Conservation (phyloP, 2,113 vertebrate species). For the Apteryx owenii region DNA sequence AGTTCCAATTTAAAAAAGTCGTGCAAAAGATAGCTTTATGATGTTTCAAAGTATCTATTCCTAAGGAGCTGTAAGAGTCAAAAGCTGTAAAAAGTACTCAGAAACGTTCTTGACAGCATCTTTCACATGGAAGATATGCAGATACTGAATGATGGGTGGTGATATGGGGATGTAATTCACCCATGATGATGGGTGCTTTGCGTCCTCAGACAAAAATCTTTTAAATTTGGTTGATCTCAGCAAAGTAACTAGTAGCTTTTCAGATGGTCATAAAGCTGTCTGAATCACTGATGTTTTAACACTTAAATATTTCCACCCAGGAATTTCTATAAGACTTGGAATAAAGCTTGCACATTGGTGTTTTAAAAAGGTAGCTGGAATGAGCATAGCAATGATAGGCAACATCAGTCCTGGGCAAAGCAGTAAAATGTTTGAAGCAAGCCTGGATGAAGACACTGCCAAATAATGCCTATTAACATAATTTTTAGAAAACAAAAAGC, state of each 20-base stretch:
- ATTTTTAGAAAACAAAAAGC: neutral
- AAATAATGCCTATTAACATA: neutral
- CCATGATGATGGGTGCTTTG: neutral
- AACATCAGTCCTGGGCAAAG: neutral
- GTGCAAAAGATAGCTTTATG: neutral
- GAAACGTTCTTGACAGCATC: neutral
- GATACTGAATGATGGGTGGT: neutral
- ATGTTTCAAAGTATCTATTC: neutral
- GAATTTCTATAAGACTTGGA: neutral
- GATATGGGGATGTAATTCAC: neutral
- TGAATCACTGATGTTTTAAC: neutral
- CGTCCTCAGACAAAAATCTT: neutral
- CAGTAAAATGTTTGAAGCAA: neutral
- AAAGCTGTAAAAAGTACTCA: neutral
- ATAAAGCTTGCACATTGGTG: neutral
- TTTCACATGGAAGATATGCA: neutral
- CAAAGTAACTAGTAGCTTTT: neutral
- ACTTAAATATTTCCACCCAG: neutral
- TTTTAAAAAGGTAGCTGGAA: neutral
- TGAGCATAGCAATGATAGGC: neutral
- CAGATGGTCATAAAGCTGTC: neutral
- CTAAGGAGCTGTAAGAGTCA: neutral
- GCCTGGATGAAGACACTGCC: neutral
- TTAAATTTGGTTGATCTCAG: neutral
- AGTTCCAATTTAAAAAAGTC: neutral